These are phyloP conservation scores for Lysiphlebus fabarum DNA, from an alignment of 1,140 invertebrate species.

Conservation along the genomic window DNA sequence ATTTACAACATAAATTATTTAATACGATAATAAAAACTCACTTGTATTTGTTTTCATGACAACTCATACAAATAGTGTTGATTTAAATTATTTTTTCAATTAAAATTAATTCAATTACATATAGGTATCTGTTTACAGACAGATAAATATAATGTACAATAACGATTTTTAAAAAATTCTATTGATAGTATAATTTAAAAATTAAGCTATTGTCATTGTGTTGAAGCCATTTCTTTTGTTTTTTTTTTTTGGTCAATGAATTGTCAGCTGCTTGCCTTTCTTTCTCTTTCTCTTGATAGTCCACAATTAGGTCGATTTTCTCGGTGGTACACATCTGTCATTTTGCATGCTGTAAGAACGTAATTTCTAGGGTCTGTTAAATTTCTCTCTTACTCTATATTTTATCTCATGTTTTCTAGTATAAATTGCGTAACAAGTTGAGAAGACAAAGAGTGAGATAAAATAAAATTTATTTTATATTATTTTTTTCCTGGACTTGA, in stretches of 20 bases:
- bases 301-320: slow-evolving; percentile 29
- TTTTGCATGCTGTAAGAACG: slow-evolving; percentile 12
- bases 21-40: too few relatives aligned
- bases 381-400: neutral
- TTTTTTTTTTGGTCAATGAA: too few relatives aligned
- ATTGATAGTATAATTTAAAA: too few relatives aligned
- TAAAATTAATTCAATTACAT: too few relatives aligned
- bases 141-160: too few relatives aligned
- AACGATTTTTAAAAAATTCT: too few relatives aligned
- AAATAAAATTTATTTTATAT: slow-evolving; percentile 30
- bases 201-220: too few relatives aligned
- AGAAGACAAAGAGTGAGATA: slow-evolving; percentile 23
- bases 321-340: slow-evolving; percentile 39
- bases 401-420: neutral
- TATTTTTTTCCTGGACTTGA: slow-evolving; percentile 14
- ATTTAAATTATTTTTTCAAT: too few relatives aligned
- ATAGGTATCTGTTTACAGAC: too few relatives aligned
- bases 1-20: too few relatives aligned
- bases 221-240: neutral
- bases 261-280: slow-evolving; percentile 9
- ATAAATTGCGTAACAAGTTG: slow-evolving; percentile 1
- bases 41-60: too few relatives aligned
- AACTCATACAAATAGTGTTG: too few relatives aligned
- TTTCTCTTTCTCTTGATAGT: slow-evolving; percentile 16
- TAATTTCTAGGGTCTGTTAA: slow-evolving; percentile 10